Base-by-base conservation (phyloP, 2,113 vertebrate genomes). In the Symphodus melops region DNA sequence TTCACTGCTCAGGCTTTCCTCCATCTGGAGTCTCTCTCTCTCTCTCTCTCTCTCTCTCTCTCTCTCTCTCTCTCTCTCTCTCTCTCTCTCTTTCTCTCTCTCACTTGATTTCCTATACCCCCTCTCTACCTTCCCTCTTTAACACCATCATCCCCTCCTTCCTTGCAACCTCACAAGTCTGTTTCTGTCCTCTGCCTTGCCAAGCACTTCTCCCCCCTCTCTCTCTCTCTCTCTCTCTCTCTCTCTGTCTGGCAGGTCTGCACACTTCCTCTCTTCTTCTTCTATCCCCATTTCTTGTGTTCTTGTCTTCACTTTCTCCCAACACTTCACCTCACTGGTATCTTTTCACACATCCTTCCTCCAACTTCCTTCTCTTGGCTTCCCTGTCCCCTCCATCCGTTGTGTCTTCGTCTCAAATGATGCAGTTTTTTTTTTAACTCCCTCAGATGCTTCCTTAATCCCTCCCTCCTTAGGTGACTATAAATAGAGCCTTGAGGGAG, bases 1-100 rank as follows among this genome's bases (percentile, higher is more conserved):
- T 80, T 69, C 72, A 56, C 71, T 75, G 79, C 69, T 88, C 72
- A 72, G 80, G 83, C 70, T 60, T 80, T 67, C 74, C 82, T 88
- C 87, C 87, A 91, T 90, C 88, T 91, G 85, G 83, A 91, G 77
- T 48, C 46, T 48, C 14, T 17, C 83, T 85, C 77, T 76, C 66
- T 68, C 69, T 87, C 68, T 81, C 69, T 70, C 67, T 69, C 68
- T 48, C 46, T 17, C 44, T 16, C 44, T 46, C 44, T 46, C 44
- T 72, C 49, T 48, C 46, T 17, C 44, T 16, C 44, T 46, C 44
- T 46, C 44, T 72, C 49, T 48, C 46, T 48, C 14, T 17, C 83
- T 85, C 77, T 76, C 66, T 68, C 69, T 87, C 68, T 81, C 69
- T 70, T 64, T 69, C 68, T 48, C 46, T 17, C 44, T 16, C 44